Conservation (phyloP, 2,113 vertebrate species). For the Phaethon lepturus region DNA sequence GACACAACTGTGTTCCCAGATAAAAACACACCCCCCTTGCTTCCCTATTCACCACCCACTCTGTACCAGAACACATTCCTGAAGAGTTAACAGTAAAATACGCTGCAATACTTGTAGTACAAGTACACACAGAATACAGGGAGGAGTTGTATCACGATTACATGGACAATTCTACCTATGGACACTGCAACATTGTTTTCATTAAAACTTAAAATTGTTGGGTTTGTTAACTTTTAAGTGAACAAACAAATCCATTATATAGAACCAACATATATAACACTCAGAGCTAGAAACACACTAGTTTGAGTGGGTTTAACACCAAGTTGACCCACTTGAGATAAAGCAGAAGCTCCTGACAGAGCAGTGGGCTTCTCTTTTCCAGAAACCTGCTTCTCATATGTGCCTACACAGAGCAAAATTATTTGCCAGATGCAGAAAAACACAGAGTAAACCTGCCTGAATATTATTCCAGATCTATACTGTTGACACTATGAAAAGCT, state of each 20-base stretch:
- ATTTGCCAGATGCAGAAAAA: neutral
- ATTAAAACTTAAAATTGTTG: neutral
- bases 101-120: neutral
- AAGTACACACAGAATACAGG: neutral
- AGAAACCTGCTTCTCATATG: neutral
- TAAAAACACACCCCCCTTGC: neutral
- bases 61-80: neutral
- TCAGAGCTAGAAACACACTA: neutral
- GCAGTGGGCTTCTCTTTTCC: neutral
- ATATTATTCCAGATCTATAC: neutral
- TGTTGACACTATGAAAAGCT: neutral
- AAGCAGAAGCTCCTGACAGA: neutral
- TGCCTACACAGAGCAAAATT: neutral
- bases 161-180: neutral
- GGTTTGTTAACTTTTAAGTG: neutral
- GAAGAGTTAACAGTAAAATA: neutral
- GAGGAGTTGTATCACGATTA: neutral
- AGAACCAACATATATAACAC: neutral
- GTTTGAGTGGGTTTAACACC: neutral
- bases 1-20: neutral
- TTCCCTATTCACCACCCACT: neutral
- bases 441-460: neutral
- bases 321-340: neutral
- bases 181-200: neutral
- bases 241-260: neutral